Evolutionary conservation across 2,888 invertebrate genomes (phyloP), one percentile per base, ranked within the genome.

Genomic region (Hydraecia micacea): DNA sequence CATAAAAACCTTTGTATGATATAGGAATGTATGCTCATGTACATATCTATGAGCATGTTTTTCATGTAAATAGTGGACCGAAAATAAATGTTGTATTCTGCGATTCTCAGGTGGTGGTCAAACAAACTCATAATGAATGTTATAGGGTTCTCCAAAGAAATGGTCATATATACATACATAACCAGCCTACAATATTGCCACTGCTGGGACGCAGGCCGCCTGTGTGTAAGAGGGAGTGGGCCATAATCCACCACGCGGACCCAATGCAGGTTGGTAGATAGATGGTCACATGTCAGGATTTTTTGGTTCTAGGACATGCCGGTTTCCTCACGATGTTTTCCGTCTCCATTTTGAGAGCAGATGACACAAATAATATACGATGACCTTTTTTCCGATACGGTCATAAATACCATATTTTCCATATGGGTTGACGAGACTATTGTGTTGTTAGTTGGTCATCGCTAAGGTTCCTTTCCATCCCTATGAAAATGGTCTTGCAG

Each of bases 41-140:
- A 46, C 28, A 13, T 11, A 58, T 39, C 15, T 62, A 15, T 25
- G 28, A 42, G 25, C 25, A 52, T 73, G 36, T 67, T 73, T 68
- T 83, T 52, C 58, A 32, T 63, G 71, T 36, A 63, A 74, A 83
- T 42, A 79, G 4, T n/a, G 25, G 8, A 68, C 49, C 4, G 1
- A 71, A 70, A 78, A 78, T 62, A 6, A 49, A 42, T 63, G 18
- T 58, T 78, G 2, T 55, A 39, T 46, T 68, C 32, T 63, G 42
- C 11, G n/a, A 67, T 77, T 67, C 2, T 13, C 25, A 55, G 42
- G 21, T 9, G 36, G 6, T 36, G n/a, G n/a, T 25, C 36, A 67
- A 39, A 46, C 7, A n/a, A 52, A 55, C 3, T 36, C 25, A 18
- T 69, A 58, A 49, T 42, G 0, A 62, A 28, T 79, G 28, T n/a